A percentile compares a stretch with the other conserved stretches of the same genome.
Conservation (phyloP, 2,888 invertebrate species). For the Rhabditoides inermis region DNA sequence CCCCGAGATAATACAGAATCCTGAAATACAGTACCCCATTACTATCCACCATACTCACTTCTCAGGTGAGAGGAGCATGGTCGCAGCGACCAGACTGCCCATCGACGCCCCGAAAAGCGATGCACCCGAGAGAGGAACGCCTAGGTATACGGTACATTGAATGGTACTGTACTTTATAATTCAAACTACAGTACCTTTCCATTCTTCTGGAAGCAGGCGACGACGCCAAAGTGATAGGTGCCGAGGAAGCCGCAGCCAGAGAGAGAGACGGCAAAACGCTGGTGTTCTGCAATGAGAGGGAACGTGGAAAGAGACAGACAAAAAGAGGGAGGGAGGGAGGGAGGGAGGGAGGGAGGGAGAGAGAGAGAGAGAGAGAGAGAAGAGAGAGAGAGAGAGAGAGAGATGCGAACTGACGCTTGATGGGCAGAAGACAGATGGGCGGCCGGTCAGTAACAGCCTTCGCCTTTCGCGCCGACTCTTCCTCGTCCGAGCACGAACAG, state of each 20-base stretch:
- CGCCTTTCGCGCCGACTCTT: not conserved
- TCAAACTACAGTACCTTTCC: slow-evolving; percentile 25
- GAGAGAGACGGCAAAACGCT: slow-evolving; percentile 29
- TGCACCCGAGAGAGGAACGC: slow-evolving; percentile 23
- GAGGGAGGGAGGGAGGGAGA: not conserved
- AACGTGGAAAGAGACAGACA: not conserved
- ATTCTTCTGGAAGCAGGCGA: slow-evolving; percentile 33
- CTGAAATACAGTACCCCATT: too few species aligned
- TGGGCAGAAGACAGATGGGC: slow-evolving; percentile 9
- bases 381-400: too few species aligned
- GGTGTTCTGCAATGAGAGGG: slow-evolving; percentile 8
- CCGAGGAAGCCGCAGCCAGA: slow-evolving; percentile 48
- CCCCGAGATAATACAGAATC: too few species aligned
- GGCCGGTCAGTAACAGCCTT: slow-evolving; percentile 10
- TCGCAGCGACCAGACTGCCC: slow-evolving; percentile 42
- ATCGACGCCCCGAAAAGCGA: slow-evolving; percentile 42
- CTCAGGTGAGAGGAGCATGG: slow-evolving; percentile 35
- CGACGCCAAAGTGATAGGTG: slow-evolving; percentile 48
- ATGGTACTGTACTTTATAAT: too few species aligned
- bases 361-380: not conserved
- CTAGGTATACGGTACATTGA: slow-evolving; percentile 17
- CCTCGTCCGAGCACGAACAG: too few species aligned
- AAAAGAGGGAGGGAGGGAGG: not conserved
- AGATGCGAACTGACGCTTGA: slow-evolving; percentile 7
- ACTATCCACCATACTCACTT: slow-evolving; percentile 21